These are phyloP conservation scores for Drosophila nr. perissopoda DNA, from an alignment of 2,888 invertebrate genomes.

Conservation along the genomic window DNA sequence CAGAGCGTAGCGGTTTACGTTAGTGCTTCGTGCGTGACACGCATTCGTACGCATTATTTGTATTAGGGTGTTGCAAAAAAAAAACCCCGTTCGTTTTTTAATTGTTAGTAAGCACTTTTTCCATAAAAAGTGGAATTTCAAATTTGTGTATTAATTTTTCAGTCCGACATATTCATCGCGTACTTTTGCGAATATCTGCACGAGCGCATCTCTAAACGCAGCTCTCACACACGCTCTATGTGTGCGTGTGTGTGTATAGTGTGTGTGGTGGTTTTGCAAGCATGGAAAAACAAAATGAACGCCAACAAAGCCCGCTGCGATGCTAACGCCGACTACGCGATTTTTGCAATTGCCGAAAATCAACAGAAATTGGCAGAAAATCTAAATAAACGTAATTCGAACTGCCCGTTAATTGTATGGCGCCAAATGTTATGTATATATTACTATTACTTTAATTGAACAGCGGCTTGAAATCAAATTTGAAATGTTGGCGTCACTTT, in stretches of 20 bases:
- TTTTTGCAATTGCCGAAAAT: constrained; percentile 25
- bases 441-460: constrained; percentile 25
- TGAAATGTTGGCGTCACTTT: constrained; percentile 72
- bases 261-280: constrained; percentile 73
- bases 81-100: background rate
- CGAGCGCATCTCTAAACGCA: constrained; percentile 44
- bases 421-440: background rate
- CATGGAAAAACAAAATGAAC: constrained; percentile 82
- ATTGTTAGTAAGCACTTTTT: background rate
- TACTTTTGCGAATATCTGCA: constrained; percentile 7
- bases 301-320: constrained; percentile 61
- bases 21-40: constrained; percentile 50
- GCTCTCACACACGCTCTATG: constrained; percentile 39
- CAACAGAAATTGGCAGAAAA: background rate
- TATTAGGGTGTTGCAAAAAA: background rate
- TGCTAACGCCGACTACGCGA: constrained; percentile 56
- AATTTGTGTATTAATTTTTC: background rate
- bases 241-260: constrained; percentile 16
- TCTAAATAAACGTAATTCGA: background rate
- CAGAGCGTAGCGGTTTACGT: constrained; percentile 52
- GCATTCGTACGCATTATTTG: background rate
- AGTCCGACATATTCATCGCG: background rate
- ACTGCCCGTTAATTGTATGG: background rate
- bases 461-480: constrained; percentile 46
- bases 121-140: background rate